Evolutionary conservation across 2,888 invertebrate species (phyloP).

Genomic region (Aphidius colemani): DNA sequence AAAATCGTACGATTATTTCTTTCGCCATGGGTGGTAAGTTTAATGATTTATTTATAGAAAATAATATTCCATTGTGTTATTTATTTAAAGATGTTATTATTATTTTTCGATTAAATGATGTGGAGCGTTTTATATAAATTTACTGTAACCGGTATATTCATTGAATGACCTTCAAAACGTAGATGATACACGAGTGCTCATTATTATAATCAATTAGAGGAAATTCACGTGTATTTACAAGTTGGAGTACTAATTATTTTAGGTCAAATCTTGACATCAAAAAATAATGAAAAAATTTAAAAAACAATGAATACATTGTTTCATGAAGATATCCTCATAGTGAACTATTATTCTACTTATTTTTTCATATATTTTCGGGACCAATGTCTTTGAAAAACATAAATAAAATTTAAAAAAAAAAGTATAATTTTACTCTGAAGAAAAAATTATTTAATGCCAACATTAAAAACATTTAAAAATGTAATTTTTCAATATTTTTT

Average conservation of each 20-base stretch:
- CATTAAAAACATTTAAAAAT: no score
- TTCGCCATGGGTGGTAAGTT: constrained; percentile 53
- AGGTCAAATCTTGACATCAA: not conserved
- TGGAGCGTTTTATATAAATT: constrained; percentile 13
- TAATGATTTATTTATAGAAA: not conserved
- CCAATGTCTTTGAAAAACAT: no score
- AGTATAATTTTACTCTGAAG: no score
- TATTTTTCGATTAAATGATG: not conserved
- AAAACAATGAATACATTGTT: no score
- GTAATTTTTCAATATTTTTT: no score
- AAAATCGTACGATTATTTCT: constrained; percentile 6
- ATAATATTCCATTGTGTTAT: not conserved
- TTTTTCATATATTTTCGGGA: no score
- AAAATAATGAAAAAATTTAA: no score
- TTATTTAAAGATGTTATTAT: constrained; percentile 2
- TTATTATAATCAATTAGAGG: constrained; percentile 19
- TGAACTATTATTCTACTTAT: not conserved
- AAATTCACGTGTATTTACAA: constrained; percentile 9
- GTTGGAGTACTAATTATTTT: no score
- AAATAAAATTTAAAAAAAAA: no score
- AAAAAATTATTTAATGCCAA: no score
- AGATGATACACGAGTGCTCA: constrained; percentile 24
- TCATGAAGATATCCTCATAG: not conserved
- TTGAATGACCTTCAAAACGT: constrained; percentile 53
- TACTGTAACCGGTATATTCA: constrained; percentile 42